phyloP scores from a whole-genome alignment of 1,140 invertebrate genomes.

The Drosophila lacertosa region DNA sequence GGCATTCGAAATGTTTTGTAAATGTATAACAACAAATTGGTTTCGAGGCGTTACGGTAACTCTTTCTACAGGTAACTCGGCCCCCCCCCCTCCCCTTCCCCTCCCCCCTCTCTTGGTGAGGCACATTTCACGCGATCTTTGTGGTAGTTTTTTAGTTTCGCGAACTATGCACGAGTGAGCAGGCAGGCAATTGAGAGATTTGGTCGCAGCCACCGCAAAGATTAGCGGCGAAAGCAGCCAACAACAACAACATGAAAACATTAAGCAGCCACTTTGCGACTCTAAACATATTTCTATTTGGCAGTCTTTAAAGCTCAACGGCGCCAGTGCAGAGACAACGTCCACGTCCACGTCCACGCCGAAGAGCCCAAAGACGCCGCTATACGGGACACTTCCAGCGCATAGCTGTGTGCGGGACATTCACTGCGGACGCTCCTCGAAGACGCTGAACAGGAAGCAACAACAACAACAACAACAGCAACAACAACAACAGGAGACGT shows the following conservation, averaged over 20 bases:
- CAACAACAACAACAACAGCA: conserved; percentile 1
- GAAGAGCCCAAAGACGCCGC: conserved; percentile 49
- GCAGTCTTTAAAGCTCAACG: conserved; percentile 81
- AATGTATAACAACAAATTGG: conserved; percentile 74
- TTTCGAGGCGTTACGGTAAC: conserved; percentile 70
- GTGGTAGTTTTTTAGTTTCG: conserved; percentile 18
- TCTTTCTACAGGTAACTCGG: not conserved
- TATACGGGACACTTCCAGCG: not conserved
- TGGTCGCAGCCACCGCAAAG: conserved; percentile 50
- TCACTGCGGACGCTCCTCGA: conserved; percentile 22
- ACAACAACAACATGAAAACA: conserved; percentile 21
- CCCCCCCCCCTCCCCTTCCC: not conserved
- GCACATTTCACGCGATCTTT: conserved; percentile 30
- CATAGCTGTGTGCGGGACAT: conserved; percentile 18
- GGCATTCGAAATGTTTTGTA: conserved; percentile 58
- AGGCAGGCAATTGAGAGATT: conserved; percentile 68
- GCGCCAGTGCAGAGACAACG: conserved; percentile 42
- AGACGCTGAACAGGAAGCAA: not conserved
- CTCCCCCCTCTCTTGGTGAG: not conserved
- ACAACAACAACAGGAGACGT: too few relatives aligned
- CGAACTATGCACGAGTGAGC: conserved; percentile 70
- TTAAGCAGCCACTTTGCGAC: conserved; percentile 49
- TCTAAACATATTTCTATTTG: conserved; percentile 54
- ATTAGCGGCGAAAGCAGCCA: conserved; percentile 33
- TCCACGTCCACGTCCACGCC: conserved; percentile 41